Conservation (phyloP, 2,113 vertebrate genomes). For the Microtus pennsylvanicus region DNA sequence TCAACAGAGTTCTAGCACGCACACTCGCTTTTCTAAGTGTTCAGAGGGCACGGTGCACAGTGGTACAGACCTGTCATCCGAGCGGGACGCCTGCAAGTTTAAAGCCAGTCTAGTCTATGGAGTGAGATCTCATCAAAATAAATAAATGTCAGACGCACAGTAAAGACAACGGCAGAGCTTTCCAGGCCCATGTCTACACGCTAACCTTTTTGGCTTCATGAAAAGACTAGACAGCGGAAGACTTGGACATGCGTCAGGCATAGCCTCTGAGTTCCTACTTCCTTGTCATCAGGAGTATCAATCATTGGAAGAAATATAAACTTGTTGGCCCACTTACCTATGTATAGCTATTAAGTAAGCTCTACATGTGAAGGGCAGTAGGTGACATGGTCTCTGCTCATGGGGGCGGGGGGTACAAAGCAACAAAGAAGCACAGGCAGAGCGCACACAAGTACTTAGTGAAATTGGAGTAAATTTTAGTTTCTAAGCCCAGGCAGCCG, state of each 20-base stretch:
- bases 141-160: not conserved
- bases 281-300: not conserved
- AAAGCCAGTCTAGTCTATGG: not conserved
- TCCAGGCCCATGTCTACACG: not conserved
- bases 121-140: not conserved
- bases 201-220: not conserved
- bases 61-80: not conserved
- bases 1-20: conserved; percentile 46
- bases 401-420: not conserved
- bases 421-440: not conserved
- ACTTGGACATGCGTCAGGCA: not conserved
- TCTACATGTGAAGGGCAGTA: not conserved
- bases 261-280: not conserved
- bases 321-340: not conserved
- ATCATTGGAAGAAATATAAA: not conserved
- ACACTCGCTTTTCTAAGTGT: conserved; percentile 40
- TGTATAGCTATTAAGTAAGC: conserved; percentile 26
- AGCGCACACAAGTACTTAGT: not conserved
- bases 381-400: not conserved
- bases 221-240: not conserved
- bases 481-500: not conserved
- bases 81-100: not conserved
- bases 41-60: not conserved
- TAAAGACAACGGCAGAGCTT: conserved; percentile 39
- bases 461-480: not conserved